Evolutionary conservation across 2,888 invertebrate genomes (phyloP), one percentile per base, ranked within the genome.

Genomic region (Leptinotarsa tumamoca): DNA sequence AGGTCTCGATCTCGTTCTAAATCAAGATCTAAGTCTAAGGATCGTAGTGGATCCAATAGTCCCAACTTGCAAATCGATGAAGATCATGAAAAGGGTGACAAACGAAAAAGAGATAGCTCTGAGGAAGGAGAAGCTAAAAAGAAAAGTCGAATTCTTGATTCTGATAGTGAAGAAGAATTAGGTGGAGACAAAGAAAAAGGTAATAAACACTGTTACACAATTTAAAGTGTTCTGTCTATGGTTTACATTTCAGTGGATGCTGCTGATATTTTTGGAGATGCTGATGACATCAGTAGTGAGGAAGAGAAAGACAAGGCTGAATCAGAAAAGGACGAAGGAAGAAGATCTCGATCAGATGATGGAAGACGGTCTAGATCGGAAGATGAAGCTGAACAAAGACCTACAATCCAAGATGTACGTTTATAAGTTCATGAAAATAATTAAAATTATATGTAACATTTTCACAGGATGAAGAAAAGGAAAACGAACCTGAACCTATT

Each of bases 231-330:
- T 10, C 10, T 33, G 33, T 33, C 33, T 33, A 33, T 33, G 10
- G 10, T 10, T 33, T 33, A 68, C 70, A 69, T 68, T 83, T 75
- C 87, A 90, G 94, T 93, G 70, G 94, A 93, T 50, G 95, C 96
- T 0, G 95, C 95, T 80, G 96, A 95, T 13, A 90, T 98, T 49
- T 98, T 98, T 88, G 98, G 98, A 15, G 97, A 97, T 89, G 97
- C 97, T 18, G 95, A 96, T 78, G 97, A 97, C 87, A 97, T 97
- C 67, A 96, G 96, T 86, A 93, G 95, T 10, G 97, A 96, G 80
- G 95, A 96, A 82, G 96, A 95, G 75, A 92, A 90, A 7, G 86
- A 85, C 13, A 89, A 89, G 82, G 85, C 70, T 23, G 83, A 84
- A 4, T 76, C 87, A 83, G 82, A 88, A 83, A 66, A 85, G 84